phyloP scores from a whole-genome alignment of 2,888 invertebrate genomes.

The Antheraea assamensis region DNA sequence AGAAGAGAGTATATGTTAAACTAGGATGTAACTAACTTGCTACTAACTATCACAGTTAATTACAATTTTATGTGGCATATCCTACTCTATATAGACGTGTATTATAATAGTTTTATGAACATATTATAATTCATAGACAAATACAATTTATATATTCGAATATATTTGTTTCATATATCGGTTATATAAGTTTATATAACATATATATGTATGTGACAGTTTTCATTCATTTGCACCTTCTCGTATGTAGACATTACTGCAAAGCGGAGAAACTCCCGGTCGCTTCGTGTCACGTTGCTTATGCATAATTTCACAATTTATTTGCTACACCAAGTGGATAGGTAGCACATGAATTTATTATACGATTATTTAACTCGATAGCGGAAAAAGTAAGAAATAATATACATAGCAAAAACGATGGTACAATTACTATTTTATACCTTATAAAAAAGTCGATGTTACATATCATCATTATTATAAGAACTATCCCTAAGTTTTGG shows the following conservation, averaged over 20 bases:
- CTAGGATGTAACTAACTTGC: background rate
- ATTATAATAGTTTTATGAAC: background rate
- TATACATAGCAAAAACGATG: background rate
- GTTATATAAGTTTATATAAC: constrained; percentile 21
- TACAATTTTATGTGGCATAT: background rate
- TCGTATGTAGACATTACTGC: constrained; percentile 25
- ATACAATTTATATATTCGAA: background rate
- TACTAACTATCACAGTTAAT: background rate
- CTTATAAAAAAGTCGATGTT: too few species aligned
- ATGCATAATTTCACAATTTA: constrained; percentile 55
- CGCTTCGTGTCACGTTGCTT: constrained; percentile 27
- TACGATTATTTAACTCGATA: constrained; percentile 32
- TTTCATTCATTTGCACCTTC: constrained; percentile 42
- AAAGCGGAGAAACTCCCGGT: constrained; percentile 41
- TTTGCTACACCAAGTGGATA: constrained; percentile 43
- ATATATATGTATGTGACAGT: constrained; percentile 27
- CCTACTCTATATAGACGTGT: background rate
- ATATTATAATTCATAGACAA: background rate
- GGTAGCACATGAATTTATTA: constrained; percentile 35
- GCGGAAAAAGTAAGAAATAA: constrained; percentile 17
- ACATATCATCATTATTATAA: background rate
- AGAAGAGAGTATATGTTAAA: background rate
- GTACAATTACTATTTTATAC: background rate
- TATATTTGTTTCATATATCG: constrained; percentile 16
- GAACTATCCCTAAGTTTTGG: background rate